These are phyloP conservation scores for Tupaia tana DNA, from an alignment of 2,113 vertebrate species.

Conservation along the genomic window DNA sequence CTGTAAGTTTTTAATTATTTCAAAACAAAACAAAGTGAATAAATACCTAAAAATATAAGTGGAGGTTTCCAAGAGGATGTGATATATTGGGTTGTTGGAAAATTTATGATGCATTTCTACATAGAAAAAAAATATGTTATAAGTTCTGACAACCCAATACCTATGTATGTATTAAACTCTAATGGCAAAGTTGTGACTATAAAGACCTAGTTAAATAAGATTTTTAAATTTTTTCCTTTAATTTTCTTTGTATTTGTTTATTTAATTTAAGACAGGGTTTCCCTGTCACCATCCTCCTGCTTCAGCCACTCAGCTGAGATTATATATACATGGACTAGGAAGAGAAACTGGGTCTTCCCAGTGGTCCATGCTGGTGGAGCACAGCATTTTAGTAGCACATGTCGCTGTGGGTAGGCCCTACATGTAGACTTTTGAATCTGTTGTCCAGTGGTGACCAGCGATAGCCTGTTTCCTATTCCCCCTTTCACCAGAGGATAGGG, in stretches of 20 bases:
- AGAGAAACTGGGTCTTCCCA: no score
- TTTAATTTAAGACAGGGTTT: no score
- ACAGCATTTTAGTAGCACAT: no score
- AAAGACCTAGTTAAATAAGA: neutral
- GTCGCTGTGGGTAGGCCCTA: no score
- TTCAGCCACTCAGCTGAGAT: no score
- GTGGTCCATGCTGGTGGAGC: no score
- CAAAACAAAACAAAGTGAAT: neutral
- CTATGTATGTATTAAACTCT: neutral
- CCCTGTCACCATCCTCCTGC: no score
- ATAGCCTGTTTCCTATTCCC: accelerated
- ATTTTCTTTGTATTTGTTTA: no score
- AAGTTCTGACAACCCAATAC: neutral
- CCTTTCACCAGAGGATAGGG: neutral
- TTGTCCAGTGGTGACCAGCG: neutral
- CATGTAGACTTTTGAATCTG: neutral
- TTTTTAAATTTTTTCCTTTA: no score
- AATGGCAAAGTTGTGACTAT: neutral
- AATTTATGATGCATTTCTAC: no score
- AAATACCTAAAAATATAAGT: neutral
- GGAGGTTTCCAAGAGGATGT: neutral
- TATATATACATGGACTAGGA: no score
- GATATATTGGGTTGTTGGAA: neutral
- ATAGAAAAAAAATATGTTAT: no score
- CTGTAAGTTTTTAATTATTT: neutral